A percentile compares a stretch with the other conserved stretches of the same genome.
Evolutionary conservation across 2,113 vertebrate genomes (phyloP).

Genomic region (Taurulus bubalis): DNA sequence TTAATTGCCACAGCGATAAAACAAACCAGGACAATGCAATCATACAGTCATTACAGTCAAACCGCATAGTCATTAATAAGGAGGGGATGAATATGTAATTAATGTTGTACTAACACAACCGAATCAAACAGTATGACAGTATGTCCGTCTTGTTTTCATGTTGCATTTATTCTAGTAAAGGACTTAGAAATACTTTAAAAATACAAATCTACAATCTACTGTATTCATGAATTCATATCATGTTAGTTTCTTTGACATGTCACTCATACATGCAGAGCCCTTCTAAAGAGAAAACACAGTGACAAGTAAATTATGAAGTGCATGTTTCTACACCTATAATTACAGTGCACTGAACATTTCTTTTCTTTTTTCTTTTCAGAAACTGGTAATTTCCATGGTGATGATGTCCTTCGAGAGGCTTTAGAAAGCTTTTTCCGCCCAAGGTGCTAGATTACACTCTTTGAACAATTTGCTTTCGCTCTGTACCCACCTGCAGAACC

Average conservation of each 20-base stretch:
- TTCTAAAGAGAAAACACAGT: neutral
- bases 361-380: slow-evolving; percentile 51
- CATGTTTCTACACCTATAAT: slow-evolving; percentile 53
- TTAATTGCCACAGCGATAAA: neutral
- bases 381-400: slow-evolving; percentile 68
- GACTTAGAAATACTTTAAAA: neutral
- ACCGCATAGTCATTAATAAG: neutral
- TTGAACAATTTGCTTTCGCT: slow-evolving; percentile 15
- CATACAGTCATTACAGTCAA: neutral
- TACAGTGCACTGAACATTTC: slow-evolving; percentile 35
- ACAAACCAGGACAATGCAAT: neutral
- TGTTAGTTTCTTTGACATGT: slow-evolving; percentile 7
- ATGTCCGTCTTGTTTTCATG: neutral
- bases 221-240: neutral
- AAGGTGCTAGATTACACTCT: slow-evolving; percentile 47
- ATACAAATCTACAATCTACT: neutral
- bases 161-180: neutral
- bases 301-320: slow-evolving; percentile 46
- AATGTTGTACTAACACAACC: neutral
- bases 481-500: neutral
- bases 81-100: neutral
- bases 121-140: neutral
- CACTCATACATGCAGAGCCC: neutral
- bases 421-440: slow-evolving; percentile 37
- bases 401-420: slow-evolving; percentile 59